These are phyloP conservation scores for Nasonovia ribisnigri DNA, from an alignment of 2,888 invertebrate genomes.

Conservation along the genomic window DNA sequence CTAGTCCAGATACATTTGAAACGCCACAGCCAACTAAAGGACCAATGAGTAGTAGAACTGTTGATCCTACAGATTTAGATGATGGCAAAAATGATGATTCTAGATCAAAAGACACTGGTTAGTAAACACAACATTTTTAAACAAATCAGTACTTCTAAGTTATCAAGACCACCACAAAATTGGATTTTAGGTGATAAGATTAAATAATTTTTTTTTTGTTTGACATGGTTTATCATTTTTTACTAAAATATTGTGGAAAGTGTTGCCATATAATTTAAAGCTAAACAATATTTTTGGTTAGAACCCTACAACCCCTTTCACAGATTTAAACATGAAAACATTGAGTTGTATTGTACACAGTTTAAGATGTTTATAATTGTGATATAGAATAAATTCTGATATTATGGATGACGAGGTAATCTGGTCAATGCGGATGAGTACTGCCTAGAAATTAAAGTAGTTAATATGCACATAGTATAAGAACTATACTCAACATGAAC, in stretches of 20 bases:
- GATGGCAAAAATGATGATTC: constrained; percentile 56
- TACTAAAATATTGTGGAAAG: not conserved
- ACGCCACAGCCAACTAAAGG: constrained; percentile 76
- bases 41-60: constrained; percentile 59
- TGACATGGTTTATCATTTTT: not conserved
- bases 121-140: not conserved
- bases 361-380: not conserved
- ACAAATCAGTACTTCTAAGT: not conserved
- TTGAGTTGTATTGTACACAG: not conserved
- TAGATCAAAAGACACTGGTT: constrained; percentile 45
- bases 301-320: not conserved
- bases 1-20: constrained; percentile 94
- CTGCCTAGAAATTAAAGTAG: not conserved
- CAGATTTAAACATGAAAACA: not conserved
- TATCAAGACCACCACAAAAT: not conserved
- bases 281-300: not conserved
- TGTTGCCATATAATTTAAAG: not conserved
- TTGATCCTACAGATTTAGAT: constrained; percentile 60
- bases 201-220: not conserved
- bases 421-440: not conserved
- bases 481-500: too few species aligned
- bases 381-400: not conserved
- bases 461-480: not conserved
- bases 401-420: not conserved
- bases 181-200: not conserved